phyloP scores from a whole-genome alignment of 2,113 vertebrate species.

The Chauna torquata region DNA sequence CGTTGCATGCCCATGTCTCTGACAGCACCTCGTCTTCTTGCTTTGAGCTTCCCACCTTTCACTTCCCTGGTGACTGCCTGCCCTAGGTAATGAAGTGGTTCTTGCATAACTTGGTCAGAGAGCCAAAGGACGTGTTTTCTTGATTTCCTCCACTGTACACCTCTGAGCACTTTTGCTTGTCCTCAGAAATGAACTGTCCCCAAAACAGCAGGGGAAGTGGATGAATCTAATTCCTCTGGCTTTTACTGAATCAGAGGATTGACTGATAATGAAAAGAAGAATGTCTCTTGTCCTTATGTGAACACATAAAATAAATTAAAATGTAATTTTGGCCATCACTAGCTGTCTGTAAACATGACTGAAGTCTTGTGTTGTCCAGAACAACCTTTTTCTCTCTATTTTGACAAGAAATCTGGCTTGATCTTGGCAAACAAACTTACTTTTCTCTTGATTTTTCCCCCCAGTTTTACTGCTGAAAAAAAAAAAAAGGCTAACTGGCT shows the following conservation, averaged over 20 bases:
- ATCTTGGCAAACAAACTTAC: not conserved
- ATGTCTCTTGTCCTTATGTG: not conserved
- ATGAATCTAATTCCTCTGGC: not conserved
- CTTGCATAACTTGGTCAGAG: not conserved
- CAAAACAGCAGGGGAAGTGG: not conserved
- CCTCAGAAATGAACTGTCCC: not conserved
- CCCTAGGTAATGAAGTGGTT: not conserved
- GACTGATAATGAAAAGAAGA: not conserved
- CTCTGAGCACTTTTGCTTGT: not conserved
- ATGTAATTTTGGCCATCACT: not conserved
- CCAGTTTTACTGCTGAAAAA: not conserved
- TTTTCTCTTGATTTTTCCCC: not conserved
- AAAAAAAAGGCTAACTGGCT: not conserved
- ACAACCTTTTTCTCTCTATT: not conserved
- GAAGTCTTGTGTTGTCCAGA: not conserved
- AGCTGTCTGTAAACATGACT: not conserved
- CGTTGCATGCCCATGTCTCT: fast-evolving
- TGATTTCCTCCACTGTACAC: not conserved
- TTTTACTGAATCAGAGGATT: not conserved
- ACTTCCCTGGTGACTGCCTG: not conserved
- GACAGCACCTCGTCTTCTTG: not conserved
- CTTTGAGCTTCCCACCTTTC: not conserved
- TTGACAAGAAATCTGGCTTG: not conserved
- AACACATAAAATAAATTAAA: not conserved
- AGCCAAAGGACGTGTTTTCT: not conserved